These are phyloP conservation scores for Tryphoninae sp. DNA, from an alignment of 2,888 invertebrate species.

Conservation along the genomic window DNA sequence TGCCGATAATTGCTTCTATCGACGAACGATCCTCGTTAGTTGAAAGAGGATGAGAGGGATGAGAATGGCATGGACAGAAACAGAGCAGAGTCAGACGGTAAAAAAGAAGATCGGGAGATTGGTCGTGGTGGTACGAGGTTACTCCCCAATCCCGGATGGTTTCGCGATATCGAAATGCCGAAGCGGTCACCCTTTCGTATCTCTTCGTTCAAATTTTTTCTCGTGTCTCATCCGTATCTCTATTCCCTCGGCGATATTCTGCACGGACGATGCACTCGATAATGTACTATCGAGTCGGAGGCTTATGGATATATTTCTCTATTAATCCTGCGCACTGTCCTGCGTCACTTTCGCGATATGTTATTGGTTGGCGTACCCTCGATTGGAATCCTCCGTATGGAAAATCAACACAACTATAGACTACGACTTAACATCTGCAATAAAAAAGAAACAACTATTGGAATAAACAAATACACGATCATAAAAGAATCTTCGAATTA, in stretches of 20 bases:
- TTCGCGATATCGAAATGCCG: conserved; percentile 45
- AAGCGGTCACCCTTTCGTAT: conserved; percentile 6
- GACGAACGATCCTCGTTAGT: conserved; percentile 54
- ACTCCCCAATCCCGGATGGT: conserved; percentile 31
- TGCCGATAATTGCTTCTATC: conserved; percentile 60
- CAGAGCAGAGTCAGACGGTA: conserved; percentile 30
- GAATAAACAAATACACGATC: no score
- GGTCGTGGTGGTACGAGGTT: conserved; percentile 16
- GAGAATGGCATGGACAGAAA: conserved; percentile 11
- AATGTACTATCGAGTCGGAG: conserved; percentile 15
- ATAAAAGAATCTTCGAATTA: no score
- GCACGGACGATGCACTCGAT: conserved; percentile 17
- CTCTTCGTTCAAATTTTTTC: conserved; percentile 19
- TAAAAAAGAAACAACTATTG: no score
- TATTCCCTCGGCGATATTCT: conserved; percentile 16
- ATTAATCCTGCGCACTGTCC: background rate
- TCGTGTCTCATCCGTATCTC: background rate
- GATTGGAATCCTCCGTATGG: no score
- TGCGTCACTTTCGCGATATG: background rate
- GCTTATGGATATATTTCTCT: conserved; percentile 2
- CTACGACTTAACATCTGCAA: no score
- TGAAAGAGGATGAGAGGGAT: conserved; percentile 23
- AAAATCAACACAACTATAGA: no score
- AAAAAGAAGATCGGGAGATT: conserved; percentile 35
- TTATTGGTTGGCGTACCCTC: no score